Percentiles rank a stretch among this genome's conserved stretches.
These are phyloP conservation scores for Papilio demoleus DNA, from an alignment of 2,888 invertebrate genomes.

Conservation along the genomic window DNA sequence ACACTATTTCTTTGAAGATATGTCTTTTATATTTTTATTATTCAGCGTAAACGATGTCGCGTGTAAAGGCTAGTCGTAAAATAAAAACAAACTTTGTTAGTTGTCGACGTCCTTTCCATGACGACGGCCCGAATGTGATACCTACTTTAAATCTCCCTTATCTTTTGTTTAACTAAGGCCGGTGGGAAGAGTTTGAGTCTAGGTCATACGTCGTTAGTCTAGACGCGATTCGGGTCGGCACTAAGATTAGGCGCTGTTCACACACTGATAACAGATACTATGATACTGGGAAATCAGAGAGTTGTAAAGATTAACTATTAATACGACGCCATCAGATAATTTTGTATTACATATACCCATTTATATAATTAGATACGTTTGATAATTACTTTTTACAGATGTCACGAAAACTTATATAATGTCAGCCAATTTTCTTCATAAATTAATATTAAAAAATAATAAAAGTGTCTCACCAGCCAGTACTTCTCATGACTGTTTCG, in stretches of 20 bases:
- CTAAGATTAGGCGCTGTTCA: slow-evolving; percentile 69
- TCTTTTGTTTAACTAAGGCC: slow-evolving; percentile 67
- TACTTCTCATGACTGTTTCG: no score
- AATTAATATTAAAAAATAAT: no score
- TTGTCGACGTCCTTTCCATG: slow-evolving; percentile 34
- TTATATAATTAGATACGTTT: background rate
- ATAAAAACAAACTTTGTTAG: slow-evolving; percentile 2
- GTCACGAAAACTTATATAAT: background rate
- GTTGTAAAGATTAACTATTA: slow-evolving; percentile 69
- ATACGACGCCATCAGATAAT: slow-evolving; percentile 51
- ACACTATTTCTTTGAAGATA: no score
- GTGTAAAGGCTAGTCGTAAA: background rate
- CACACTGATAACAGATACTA: slow-evolving; percentile 59
- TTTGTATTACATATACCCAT: slow-evolving; percentile 39
- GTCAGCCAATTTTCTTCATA: no score
- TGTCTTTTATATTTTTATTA: no score
- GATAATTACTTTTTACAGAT: background rate
- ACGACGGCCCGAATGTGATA: slow-evolving; percentile 55
- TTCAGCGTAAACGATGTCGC: background rate
- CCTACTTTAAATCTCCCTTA: slow-evolving; percentile 65
- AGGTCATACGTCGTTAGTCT: slow-evolving; percentile 76
- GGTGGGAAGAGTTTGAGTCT: slow-evolving; percentile 63
- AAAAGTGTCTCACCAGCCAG: no score
- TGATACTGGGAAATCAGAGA: slow-evolving; percentile 66
- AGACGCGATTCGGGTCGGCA: slow-evolving; percentile 71